Percentiles rank a stretch among this genome's conserved stretches.
Evolutionary conservation across 2,888 invertebrate species (phyloP).

Genomic region (Apoda limacodes): DNA sequence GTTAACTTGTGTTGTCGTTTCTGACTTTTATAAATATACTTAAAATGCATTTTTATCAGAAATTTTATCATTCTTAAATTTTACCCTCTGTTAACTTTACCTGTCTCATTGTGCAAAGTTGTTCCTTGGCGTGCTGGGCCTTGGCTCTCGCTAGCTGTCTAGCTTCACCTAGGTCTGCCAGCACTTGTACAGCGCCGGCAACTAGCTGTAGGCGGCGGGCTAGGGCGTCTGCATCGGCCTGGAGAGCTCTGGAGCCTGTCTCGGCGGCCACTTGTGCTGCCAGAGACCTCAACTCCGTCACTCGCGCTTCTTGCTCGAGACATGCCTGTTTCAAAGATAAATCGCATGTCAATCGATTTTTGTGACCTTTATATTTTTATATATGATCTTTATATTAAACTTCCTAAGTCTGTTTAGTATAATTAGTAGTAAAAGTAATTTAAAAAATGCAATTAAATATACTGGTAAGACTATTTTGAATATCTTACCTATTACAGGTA

Average conservation of each 20-base stretch:
- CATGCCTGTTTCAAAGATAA: conserved; percentile 71
- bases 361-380: not conserved
- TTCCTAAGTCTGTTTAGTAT: too few relatives aligned
- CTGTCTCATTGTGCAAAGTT: conserved; percentile 80
- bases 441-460: too few relatives aligned
- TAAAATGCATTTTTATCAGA: too few relatives aligned
- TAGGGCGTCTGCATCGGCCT: conserved; percentile 82
- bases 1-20: too few relatives aligned
- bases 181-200: conserved; percentile 76
- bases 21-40: too few relatives aligned
- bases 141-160: conserved; percentile 69
- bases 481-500: too few relatives aligned
- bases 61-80: too few relatives aligned
- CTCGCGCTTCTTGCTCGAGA: conserved; percentile 79
- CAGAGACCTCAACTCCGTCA: conserved; percentile 79
- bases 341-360: conserved; percentile 7
- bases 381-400: too few relatives aligned
- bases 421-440: too few relatives aligned
- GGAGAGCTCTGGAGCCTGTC: conserved; percentile 80
- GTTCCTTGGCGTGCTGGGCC: conserved; percentile 73
- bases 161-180: conserved; percentile 83
- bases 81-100: too few relatives aligned
- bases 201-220: conserved; percentile 82
- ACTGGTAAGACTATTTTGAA: too few relatives aligned
- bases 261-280: conserved; percentile 84